Conservation (phyloP, 2,888 invertebrate genomes). For the Sicus ferrugineus region DNA sequence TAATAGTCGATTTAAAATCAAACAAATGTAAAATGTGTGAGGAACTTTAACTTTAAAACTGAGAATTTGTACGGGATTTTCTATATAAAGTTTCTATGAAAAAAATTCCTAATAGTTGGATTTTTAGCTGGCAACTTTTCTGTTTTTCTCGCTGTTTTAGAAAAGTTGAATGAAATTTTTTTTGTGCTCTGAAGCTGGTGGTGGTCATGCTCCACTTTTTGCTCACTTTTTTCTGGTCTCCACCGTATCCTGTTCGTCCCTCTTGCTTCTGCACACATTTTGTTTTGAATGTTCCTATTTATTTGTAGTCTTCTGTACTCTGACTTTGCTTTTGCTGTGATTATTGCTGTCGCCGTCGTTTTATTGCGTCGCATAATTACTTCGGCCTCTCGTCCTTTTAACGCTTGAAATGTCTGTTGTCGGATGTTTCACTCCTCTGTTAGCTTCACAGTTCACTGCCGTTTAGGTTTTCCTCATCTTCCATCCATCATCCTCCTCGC, state of each 20-base stretch:
- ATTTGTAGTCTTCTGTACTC: not conserved
- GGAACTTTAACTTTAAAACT: too few relatives aligned
- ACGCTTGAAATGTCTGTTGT: not conserved
- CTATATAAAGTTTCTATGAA: too few relatives aligned
- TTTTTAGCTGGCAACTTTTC: not conserved
- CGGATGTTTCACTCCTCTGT: not conserved
- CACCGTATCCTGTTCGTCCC: not conserved
- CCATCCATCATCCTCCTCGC: not conserved
- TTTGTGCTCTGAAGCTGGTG: not conserved
- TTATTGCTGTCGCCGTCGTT: too few relatives aligned
- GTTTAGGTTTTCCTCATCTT: conserved; percentile 4
- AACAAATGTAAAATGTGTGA: too few relatives aligned
- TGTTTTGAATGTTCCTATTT: too few relatives aligned
- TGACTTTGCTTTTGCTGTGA: too few relatives aligned
- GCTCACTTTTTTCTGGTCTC: not conserved
- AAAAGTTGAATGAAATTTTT: not conserved
- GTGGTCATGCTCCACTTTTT: conserved; percentile 1
- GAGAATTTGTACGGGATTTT: too few relatives aligned
- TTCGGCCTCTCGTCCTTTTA: too few relatives aligned
- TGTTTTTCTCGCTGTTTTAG: not conserved
- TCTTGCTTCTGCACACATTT: not conserved
- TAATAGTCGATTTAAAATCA: too few relatives aligned
- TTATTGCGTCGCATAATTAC: too few relatives aligned
- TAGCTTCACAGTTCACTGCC: not conserved
- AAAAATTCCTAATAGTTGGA: not conserved